phyloP scores from a whole-genome alignment of 1,140 invertebrate species.

The Habropoda laboriosa region DNA sequence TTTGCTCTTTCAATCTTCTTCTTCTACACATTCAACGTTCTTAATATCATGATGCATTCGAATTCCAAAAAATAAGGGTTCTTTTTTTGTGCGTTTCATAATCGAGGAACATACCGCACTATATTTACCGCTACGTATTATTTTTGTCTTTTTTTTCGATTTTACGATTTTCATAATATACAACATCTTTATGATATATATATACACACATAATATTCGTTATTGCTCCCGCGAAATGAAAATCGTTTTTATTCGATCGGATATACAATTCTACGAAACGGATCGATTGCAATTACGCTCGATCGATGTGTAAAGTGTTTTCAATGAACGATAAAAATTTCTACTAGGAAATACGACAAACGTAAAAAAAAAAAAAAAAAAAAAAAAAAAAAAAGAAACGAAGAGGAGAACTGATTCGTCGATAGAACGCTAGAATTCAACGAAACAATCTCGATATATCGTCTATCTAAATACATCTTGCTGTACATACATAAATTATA shows the following conservation, averaged over 20 bases:
- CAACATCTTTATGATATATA: conserved; percentile 27
- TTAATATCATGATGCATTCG: conserved; percentile 15
- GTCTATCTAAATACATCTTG: conserved; percentile 3
- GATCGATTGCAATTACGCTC: neutral
- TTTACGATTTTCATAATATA: neutral
- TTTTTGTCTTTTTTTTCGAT: too few species aligned
- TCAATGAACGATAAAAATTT: neutral
- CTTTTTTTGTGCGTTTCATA: conserved; percentile 43
- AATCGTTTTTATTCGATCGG: neutral
- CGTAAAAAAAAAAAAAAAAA: neutral
- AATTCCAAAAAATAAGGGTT: conserved; percentile 29
- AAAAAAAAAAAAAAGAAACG: too few species aligned
- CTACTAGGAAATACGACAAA: neutral
- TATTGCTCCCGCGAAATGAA: neutral
- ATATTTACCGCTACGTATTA: conserved; percentile 8
- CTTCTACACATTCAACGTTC: neutral
- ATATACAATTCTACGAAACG: neutral
- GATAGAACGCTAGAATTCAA: neutral
- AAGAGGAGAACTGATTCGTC: neutral
- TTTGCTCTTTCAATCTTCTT: neutral
- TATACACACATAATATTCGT: conserved; percentile 26
- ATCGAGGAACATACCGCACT: conserved; percentile 43
- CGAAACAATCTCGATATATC: neutral
- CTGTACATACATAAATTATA: conserved; percentile 33
- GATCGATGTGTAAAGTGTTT: neutral